phyloP scores from a whole-genome alignment of 2,888 invertebrate species.

The Phrixothrix hirtus region DNA sequence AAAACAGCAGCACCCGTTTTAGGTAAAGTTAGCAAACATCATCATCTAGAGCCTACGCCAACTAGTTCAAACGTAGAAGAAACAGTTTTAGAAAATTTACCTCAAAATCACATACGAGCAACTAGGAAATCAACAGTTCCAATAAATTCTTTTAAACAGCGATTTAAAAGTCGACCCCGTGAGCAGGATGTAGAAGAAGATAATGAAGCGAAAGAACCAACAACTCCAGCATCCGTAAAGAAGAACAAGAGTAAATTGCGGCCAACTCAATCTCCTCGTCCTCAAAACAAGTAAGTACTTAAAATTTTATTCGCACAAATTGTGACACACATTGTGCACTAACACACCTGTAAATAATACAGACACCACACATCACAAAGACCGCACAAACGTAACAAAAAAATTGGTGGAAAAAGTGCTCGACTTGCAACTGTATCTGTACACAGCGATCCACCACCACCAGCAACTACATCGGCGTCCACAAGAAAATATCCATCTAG shows the following conservation, averaged over 20 bases:
- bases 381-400: conserved; percentile 46
- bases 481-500: conserved; percentile 62
- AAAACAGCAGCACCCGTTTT: conserved; percentile 75
- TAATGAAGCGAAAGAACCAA: conserved; percentile 44
- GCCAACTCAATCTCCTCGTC: conserved; percentile 50
- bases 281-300: conserved; percentile 53
- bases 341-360: conserved; percentile 55
- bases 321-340: conserved; percentile 31
- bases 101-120: conserved; percentile 55
- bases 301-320: conserved; percentile 9
- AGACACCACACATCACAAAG: conserved; percentile 52
- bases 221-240: conserved; percentile 38
- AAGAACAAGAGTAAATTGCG: conserved; percentile 44
- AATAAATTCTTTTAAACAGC: conserved; percentile 48
- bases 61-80: conserved; percentile 63
- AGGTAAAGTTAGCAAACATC: conserved; percentile 55
- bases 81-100: conserved; percentile 58
- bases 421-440: conserved; percentile 69
- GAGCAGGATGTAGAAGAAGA: conserved; percentile 48
- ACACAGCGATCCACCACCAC: conserved; percentile 62
- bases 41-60: conserved; percentile 68
- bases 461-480: conserved; percentile 53
- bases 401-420: conserved; percentile 58
- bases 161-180: conserved; percentile 64
- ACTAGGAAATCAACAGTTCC: conserved; percentile 60